phyloP scores from a whole-genome alignment of 2,888 invertebrate genomes.

The Galerucella pusilla region DNA sequence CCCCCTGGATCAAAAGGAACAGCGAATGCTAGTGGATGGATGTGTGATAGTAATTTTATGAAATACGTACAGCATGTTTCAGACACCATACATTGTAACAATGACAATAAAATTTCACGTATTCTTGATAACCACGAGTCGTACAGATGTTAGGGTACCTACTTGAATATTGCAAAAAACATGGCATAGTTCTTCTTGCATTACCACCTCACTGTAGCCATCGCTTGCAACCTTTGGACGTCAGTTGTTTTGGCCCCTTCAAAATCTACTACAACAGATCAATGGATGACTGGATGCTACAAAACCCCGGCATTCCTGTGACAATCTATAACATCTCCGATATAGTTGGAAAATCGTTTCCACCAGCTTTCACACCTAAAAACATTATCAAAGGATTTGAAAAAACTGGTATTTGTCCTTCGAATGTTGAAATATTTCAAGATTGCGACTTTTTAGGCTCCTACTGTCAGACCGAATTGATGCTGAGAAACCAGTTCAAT shows the following conservation, averaged over 20 bases:
- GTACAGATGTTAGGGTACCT: constrained; percentile 16
- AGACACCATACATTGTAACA: constrained; percentile 41
- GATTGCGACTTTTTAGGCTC: too few relatives aligned
- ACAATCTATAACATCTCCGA: too few relatives aligned
- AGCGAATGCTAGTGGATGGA: constrained; percentile 23
- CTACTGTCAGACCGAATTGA: too few relatives aligned
- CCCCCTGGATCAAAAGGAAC: constrained; percentile 1
- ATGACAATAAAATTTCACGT: background rate
- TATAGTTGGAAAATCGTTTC: too few relatives aligned
- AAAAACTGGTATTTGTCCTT: too few relatives aligned
- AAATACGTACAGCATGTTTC: constrained; percentile 53
- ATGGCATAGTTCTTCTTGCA: too few relatives aligned
- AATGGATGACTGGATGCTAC: constrained; percentile 43
- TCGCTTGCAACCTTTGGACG: background rate
- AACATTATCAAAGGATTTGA: too few relatives aligned
- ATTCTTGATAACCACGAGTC: constrained; percentile 33
- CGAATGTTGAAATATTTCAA: too few relatives aligned
- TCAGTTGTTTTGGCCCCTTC: constrained; percentile 37
- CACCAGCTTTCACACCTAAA: too few relatives aligned
- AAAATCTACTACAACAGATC: constrained; percentile 45
- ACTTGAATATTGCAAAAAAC: constrained; percentile 17
- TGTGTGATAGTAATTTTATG: constrained; percentile 39
- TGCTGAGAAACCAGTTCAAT: too few relatives aligned
- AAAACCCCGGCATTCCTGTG: constrained; percentile 39
- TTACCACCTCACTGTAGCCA: too few relatives aligned